Conservation (phyloP, 2,113 vertebrate species). For the Passer montanus region DNA sequence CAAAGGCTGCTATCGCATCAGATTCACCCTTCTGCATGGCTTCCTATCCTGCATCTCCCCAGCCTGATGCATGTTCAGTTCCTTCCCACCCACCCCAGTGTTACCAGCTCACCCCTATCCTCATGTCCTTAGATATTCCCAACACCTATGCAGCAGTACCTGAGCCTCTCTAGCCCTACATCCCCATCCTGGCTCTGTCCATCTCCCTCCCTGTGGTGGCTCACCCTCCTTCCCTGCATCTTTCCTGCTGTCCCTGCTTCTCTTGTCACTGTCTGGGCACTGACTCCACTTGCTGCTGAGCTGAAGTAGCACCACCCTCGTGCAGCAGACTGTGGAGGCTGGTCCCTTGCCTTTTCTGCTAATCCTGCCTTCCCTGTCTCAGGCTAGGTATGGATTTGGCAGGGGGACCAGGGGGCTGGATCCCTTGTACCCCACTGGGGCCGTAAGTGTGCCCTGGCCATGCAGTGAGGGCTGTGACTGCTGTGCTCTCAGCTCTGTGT, state of each 20-base stretch:
- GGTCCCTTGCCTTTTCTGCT: background rate
- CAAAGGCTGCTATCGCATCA: background rate
- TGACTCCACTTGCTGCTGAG: background rate
- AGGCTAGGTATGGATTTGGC: background rate
- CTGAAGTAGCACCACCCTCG: background rate
- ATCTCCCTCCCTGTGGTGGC: background rate
- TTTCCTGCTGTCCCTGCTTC: background rate
- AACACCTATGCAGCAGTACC: rapidly evolving
- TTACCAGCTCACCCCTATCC: background rate
- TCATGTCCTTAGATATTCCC: background rate
- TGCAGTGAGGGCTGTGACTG: background rate
- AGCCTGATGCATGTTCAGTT: background rate
- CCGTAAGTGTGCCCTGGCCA: background rate
- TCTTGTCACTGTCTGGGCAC: background rate
- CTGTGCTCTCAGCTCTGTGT: background rate
- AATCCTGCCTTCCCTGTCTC: background rate
- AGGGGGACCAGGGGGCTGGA: rapidly evolving
- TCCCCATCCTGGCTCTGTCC: background rate
- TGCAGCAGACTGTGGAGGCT: background rate
- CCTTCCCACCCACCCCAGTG: background rate
- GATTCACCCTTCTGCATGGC: background rate
- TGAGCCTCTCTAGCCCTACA: background rate
- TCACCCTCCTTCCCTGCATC: background rate
- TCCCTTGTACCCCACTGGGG: rapidly evolving
- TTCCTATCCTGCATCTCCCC: background rate